Evolutionary conservation across 2,797 vertebrate genomes (phyloP).

Genomic region (Anisognathus igniventris): DNA sequence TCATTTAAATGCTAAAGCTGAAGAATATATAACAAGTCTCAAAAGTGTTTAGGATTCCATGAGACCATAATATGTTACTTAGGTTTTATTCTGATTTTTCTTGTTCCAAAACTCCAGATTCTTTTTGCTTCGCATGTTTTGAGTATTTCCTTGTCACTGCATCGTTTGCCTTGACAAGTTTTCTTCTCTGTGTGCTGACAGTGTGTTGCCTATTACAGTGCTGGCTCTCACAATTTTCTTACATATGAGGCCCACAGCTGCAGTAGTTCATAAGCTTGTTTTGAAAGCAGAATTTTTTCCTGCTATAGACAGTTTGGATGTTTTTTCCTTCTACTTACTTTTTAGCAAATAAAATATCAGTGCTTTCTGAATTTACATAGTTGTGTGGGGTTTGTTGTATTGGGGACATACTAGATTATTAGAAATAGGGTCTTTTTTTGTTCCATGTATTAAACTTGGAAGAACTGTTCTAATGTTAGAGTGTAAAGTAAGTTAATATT

Average conservation of each 20-base stretch:
- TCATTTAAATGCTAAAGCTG: not conserved
- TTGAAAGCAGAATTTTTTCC: not conserved
- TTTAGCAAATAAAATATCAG: not conserved
- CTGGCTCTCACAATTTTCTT: not conserved
- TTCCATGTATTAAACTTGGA: not conserved
- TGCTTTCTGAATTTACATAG: not conserved
- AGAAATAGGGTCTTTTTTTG: not conserved
- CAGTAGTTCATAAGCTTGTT: not conserved
- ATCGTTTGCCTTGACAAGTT: not conserved
- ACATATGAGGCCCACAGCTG: not conserved
- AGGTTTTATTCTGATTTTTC: not conserved
- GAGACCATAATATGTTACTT: not conserved
- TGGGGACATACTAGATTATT: not conserved
- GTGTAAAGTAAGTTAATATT: not conserved
- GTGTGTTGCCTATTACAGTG: not conserved
- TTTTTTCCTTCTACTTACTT: not conserved
- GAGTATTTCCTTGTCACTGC: not conserved
- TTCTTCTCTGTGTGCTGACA: not conserved
- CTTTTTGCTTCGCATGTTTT: not conserved
- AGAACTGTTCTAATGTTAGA: not conserved
- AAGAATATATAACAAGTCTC: not conserved
- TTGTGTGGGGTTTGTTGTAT: fast-evolving
- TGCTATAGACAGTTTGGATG: fast-evolving
- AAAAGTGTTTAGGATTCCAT: not conserved
- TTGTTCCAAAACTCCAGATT: not conserved